Evolutionary conservation across 2,888 invertebrate genomes (phyloP), one percentile per base, ranked within the genome.

Genomic region (Pseudoips prasinana): DNA sequence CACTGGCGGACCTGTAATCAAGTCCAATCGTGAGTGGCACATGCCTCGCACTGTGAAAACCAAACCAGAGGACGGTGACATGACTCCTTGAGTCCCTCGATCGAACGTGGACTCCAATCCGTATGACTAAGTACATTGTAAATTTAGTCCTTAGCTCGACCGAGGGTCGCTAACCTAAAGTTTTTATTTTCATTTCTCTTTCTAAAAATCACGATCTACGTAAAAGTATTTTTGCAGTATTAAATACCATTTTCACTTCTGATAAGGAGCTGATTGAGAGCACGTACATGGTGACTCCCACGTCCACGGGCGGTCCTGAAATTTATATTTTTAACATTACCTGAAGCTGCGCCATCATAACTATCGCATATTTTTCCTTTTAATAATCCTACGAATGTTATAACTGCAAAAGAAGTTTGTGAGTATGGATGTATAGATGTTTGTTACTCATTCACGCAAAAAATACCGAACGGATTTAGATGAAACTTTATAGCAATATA

Each of bases 1-100:
- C 91, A 98, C 97, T 82, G 97, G 96, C 89, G 95, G 95, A 94
- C 96, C 97, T 97, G 94, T 89, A 96, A 91, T 82, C 83, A 87
- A 84, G 82, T 73, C 83, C 83, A 83, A 78, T 77, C 50, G 76
- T 84, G 73, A 84, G 83, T 81, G 58, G 68, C 69, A 68, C 68
- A 56, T 66, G 60, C 58, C 62, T 56, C 61, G 64, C 68, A 67
- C 67, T 58, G 72, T 75, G 76, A 73, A 75, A 67, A 42, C 42
- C 42, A 42, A 42, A 42, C 37, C 42, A 42, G 30, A 33, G 41
- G 71, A 72, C 68, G 64, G 37, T 60, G 68, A 64, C 66, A 58
- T 62, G 57, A 64, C 52, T 60, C 61, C 63, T 44, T 50, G n/a
- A 55, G 46, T 45, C 60, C 65, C 66, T 66, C 66, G 67, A 52